Conservation (phyloP, 2,888 invertebrate species). For the Lithosia quadra region DNA sequence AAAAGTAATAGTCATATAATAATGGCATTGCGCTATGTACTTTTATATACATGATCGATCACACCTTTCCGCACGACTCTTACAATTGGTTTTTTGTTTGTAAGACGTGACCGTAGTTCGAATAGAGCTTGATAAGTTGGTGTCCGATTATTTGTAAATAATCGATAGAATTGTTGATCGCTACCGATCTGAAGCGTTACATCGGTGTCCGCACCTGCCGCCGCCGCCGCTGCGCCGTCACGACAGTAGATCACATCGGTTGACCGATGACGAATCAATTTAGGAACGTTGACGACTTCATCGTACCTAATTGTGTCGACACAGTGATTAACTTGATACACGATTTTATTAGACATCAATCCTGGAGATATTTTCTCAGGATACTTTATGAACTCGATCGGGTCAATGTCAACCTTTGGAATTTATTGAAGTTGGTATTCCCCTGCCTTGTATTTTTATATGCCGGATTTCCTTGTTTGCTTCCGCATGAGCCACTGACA, state of each 20-base stretch:
- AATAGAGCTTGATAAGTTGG: conserved; percentile 59
- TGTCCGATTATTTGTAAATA: conserved; percentile 77
- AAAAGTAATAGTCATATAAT: conserved; percentile 22
- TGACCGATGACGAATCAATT: conserved; percentile 79
- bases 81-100: conserved; percentile 72
- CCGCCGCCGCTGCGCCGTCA: conserved; percentile 49
- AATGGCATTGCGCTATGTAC: conserved; percentile 14
- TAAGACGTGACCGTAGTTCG: conserved; percentile 74
- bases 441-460: conserved; percentile 11
- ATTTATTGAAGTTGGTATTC: conserved; percentile 23
- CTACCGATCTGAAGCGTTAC: conserved; percentile 69
- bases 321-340: conserved; percentile 65
- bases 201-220: conserved; percentile 72
- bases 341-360: conserved; percentile 53
- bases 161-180: conserved; percentile 73
- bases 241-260: conserved; percentile 75
- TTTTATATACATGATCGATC: conserved; percentile 56
- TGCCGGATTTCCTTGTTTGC: conserved; percentile 36
- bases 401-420: conserved; percentile 21
- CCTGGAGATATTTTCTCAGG: conserved; percentile 45
- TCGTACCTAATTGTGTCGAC: conserved; percentile 74
- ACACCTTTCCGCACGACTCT: conserved; percentile 79
- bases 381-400: conserved; percentile 34
- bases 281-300: conserved; percentile 75
- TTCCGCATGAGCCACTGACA: conserved; percentile 20